phyloP scores from a whole-genome alignment of 1,140 invertebrate species.

The Thaumatotibia leucotreta region DNA sequence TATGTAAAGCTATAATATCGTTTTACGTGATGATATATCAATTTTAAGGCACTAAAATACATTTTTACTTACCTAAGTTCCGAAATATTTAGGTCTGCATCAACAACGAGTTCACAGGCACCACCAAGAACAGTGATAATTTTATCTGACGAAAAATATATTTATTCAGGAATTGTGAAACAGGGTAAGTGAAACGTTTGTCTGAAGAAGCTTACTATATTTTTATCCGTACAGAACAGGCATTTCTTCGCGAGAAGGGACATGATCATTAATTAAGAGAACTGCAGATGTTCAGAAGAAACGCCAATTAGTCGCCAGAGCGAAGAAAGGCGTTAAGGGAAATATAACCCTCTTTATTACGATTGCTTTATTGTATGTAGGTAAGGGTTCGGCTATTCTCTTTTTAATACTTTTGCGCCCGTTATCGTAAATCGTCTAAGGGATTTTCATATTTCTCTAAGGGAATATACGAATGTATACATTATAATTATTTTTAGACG shows the following conservation, averaged over 20 bases:
- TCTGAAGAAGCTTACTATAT: background rate
- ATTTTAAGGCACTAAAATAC: too few relatives aligned
- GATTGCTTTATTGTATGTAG: conserved; percentile 9
- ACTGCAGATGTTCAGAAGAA: conserved; percentile 48
- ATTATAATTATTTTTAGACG: too few relatives aligned
- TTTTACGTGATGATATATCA: too few relatives aligned
- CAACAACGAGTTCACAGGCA: too few relatives aligned
- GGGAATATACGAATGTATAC: background rate
- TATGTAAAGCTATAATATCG: too few relatives aligned
- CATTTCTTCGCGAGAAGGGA: conserved; percentile 21
- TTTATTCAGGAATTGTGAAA: too few relatives aligned
- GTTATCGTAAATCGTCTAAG: background rate
- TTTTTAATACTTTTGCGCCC: background rate
- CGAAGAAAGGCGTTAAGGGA: conserved; percentile 23
- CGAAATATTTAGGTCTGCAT: too few relatives aligned
- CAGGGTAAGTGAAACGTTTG: too few relatives aligned
- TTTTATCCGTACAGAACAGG: conserved; percentile 13
- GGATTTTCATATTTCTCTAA: background rate
- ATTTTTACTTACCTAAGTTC: too few relatives aligned
- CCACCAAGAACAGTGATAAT: too few relatives aligned
- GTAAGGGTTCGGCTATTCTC: background rate
- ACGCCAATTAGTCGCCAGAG: conserved; percentile 41
- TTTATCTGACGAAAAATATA: too few relatives aligned
- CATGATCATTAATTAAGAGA: conserved; percentile 48
- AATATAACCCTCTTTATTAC: conserved; percentile 30